Evolutionary conservation across 2,797 vertebrate species (phyloP).

Genomic region (Gambelia wislizenii): DNA sequence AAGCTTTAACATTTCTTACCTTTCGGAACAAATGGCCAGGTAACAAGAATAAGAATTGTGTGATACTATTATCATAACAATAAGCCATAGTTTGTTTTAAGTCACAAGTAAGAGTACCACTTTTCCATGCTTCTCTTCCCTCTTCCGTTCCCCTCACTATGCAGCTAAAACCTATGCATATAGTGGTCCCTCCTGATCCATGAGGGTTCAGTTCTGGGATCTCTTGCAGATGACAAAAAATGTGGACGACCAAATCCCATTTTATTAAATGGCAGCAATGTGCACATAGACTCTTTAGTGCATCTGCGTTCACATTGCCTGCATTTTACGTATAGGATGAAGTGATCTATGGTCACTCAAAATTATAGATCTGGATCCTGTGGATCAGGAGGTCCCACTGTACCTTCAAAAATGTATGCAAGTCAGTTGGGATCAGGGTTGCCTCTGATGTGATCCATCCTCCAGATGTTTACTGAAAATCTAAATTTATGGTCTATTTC

Average conservation of each 20-base stretch:
- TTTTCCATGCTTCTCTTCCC: neutral
- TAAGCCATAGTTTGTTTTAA: neutral
- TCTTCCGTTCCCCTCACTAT: neutral
- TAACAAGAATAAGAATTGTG: neutral
- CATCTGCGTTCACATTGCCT: too few relatives aligned
- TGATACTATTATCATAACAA: neutral
- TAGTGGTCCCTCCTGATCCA: too few relatives aligned
- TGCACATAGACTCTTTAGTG: too few relatives aligned
- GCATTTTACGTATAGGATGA: too few relatives aligned
- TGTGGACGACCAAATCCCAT: too few relatives aligned
- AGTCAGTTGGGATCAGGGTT: neutral
- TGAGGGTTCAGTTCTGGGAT: too few relatives aligned
- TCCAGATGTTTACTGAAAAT: neutral
- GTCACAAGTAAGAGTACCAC: neutral
- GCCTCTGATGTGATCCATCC: too few relatives aligned
- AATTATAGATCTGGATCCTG: too few relatives aligned
- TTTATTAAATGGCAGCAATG: too few relatives aligned
- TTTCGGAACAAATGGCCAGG: neutral
- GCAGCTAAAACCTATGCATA: neutral
- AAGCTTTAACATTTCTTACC: neutral
- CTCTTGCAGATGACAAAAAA: too few relatives aligned
- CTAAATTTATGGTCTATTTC: neutral
- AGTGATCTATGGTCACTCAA: too few relatives aligned
- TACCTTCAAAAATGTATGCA: neutral
- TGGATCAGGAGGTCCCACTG: too few relatives aligned